Evolutionary conservation across 2,888 invertebrate genomes (phyloP), one percentile per base, ranked within the genome.

Genomic region (Torymus tubicola): DNA sequence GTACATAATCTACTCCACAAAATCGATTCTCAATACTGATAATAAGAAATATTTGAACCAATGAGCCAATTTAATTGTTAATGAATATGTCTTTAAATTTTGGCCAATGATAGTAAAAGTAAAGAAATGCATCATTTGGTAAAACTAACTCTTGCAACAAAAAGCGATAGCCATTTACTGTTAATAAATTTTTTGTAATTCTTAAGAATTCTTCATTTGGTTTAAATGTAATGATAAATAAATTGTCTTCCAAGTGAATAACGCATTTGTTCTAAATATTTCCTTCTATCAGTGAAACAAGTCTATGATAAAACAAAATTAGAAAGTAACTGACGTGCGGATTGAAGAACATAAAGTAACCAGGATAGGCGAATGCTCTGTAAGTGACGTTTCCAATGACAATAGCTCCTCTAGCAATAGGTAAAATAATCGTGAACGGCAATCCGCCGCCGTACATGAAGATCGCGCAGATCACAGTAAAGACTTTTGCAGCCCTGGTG

Each of bases 381-480:
- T 85, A 71, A 0, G 86, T 86, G 0, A 83, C 4, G 63, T 87
- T 87, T 0, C 82, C 73, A 0, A 83, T 79, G 10, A 84, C 42
- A 1, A 84, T 55, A 50, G 80, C 81, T 2, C 71, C 82, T 0
- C 64, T 57, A 2, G 80, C 61, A 0, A 87, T 64, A 0, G 87
- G 87, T 10, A 87, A 57, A 0, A 86, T 50, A 5, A 78, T 69
- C 0, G 82, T 78, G 16, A 83, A 85, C 42, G 83, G 80, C 50
- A 84, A 14, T 10, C 83, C 84, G 21, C 85, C 83, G 0, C 83
- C 74, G 69, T 85, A 86, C 85, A 85, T 85, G 13, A 83, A 80
- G 18, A 74, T 53, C 0, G 80, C 67, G 61, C 84, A 83, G 1
- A 82, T 72, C 0, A 83, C 80, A 0, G 85, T 83, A n/a, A 83